These are phyloP conservation scores for Exocentrus adspersus DNA, from an alignment of 2,888 invertebrate species.

Conservation along the genomic window DNA sequence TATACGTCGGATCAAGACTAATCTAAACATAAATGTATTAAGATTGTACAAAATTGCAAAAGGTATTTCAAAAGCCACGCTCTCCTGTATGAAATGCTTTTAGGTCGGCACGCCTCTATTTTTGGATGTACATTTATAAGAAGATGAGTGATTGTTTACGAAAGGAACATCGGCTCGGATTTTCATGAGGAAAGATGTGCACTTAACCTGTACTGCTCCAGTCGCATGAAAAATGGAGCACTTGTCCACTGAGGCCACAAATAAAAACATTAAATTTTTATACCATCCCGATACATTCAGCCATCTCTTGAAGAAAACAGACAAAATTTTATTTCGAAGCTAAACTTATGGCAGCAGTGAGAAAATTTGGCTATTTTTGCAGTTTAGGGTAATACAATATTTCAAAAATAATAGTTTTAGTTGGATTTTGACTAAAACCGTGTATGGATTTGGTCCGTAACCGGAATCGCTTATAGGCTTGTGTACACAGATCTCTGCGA, in stretches of 20 bases:
- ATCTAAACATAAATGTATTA: not conserved
- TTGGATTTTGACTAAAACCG: not conserved
- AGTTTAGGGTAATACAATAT: no score
- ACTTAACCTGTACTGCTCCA: conserved; percentile 49
- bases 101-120: conserved; percentile 33
- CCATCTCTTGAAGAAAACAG: no score
- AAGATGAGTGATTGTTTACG: conserved; percentile 54
- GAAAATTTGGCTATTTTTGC: no score
- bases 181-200: conserved; percentile 50
- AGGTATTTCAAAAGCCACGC: conserved; percentile 9
- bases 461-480: conserved; percentile 5
- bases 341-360: no score
- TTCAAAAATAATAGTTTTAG: no score
- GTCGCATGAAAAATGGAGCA: conserved; percentile 50
- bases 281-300: conserved; percentile 10
- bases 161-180: conserved; percentile 48
- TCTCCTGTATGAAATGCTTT: conserved; percentile 25
- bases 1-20: not conserved
- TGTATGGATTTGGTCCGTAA: not conserved
- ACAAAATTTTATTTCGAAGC: not conserved
- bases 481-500: conserved; percentile 8
- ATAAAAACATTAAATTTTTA: conserved; percentile 43
- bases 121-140: conserved; percentile 46
- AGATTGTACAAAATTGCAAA: conserved; percentile 1
- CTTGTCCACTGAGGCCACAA: conserved; percentile 46